These are phyloP conservation scores for Pimpla rufipes DNA, from an alignment of 2,888 invertebrate species.

Conservation along the genomic window DNA sequence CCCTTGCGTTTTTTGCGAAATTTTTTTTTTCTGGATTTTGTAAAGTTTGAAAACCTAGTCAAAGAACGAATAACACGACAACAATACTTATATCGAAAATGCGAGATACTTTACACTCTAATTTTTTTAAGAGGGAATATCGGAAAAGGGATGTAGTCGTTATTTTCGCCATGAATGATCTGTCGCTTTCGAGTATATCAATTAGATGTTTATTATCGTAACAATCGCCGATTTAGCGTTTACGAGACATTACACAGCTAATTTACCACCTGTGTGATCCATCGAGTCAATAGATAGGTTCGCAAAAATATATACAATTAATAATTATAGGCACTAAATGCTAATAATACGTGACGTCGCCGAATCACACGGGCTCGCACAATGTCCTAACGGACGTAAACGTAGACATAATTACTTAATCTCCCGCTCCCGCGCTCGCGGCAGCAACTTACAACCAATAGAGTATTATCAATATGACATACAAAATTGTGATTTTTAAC, in stretches of 20 bases:
- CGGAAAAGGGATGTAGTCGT: not conserved
- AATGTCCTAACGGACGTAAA: not conserved
- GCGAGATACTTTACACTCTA: no score
- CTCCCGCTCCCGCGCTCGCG: slow-evolving; percentile 61
- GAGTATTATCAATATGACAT: slow-evolving; percentile 72
- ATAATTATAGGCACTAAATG: slow-evolving; percentile 47
- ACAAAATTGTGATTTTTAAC: slow-evolving; percentile 67
- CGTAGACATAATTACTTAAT: slow-evolving; percentile 40
- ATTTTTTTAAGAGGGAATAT: not conserved
- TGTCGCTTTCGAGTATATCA: not conserved
- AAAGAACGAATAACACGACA: no score
- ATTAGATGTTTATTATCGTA: slow-evolving; percentile 2
- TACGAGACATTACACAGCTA: slow-evolving; percentile 9
- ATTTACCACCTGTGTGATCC: not conserved
- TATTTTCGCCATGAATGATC: not conserved
- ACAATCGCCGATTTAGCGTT: not conserved
- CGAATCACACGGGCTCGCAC: not conserved
- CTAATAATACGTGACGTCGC: slow-evolving; percentile 59
- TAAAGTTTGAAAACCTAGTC: no score
- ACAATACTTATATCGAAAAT: no score
- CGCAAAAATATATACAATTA: slow-evolving; percentile 52
- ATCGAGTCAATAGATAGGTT: slow-evolving; percentile 14
- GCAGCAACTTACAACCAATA: slow-evolving; percentile 58
- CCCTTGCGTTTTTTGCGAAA: no score
- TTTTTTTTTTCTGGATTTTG: no score